Evolutionary conservation across 92 coral and sea anemone genomes (phyloP).

Genomic region (Porites evermanni): DNA sequence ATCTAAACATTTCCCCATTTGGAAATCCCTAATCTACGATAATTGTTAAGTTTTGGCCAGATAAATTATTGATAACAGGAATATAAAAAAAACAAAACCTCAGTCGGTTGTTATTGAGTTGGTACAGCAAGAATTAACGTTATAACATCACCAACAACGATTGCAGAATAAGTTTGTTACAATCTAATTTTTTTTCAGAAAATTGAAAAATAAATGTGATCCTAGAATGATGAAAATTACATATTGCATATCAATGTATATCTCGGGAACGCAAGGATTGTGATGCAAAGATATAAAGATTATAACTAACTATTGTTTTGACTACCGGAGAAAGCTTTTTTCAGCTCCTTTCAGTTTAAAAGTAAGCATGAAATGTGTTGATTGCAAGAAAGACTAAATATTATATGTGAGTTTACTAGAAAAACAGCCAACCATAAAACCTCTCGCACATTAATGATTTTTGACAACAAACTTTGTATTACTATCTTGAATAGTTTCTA

Average conservation of each 20-base stretch:
- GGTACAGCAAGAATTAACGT: background rate
- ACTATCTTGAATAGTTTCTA: too few species aligned
- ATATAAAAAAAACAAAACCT: background rate
- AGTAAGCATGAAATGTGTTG: too few species aligned
- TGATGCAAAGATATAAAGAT: background rate
- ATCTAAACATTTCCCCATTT: slow-evolving; percentile 24
- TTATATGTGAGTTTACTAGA: too few species aligned
- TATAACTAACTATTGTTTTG: slow-evolving; percentile 23
- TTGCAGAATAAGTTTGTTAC: background rate
- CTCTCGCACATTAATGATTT: background rate
- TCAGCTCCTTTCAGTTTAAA: background rate
- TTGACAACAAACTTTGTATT: background rate
- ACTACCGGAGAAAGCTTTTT: background rate
- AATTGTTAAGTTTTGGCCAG: slow-evolving; percentile 20
- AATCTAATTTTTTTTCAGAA: background rate
- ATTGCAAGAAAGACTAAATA: background rate
- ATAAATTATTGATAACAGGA: slow-evolving; percentile 27
- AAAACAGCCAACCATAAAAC: background rate
- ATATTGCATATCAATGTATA: too few species aligned
- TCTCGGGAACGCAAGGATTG: too few species aligned
- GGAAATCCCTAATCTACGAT: slow-evolving; percentile 24
- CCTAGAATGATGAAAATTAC: background rate
- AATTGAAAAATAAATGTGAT: background rate
- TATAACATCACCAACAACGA: background rate
- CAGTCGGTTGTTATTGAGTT: background rate